Evolutionary conservation across 2,888 invertebrate genomes (phyloP).

Genomic region (Acheta domesticus): DNA sequence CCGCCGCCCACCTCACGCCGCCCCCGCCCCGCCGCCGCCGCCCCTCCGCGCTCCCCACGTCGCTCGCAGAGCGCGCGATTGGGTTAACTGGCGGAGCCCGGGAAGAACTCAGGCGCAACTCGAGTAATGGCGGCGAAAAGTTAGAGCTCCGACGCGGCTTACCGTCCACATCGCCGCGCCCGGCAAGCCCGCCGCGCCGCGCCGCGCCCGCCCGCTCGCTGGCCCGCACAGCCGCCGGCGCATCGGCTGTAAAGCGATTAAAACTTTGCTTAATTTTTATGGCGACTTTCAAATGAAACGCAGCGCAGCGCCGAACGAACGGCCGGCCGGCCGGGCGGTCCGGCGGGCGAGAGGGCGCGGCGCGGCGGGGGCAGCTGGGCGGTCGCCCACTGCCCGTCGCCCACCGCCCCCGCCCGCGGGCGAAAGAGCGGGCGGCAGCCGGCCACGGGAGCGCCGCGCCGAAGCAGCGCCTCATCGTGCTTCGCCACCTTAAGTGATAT

Average conservation of each 20-base stretch:
- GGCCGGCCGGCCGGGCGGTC: too few relatives aligned
- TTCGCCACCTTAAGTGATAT: too few relatives aligned
- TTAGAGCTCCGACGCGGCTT: not conserved
- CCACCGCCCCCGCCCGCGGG: not conserved
- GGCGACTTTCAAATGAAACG: too few relatives aligned
- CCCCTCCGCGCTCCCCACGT: not conserved
- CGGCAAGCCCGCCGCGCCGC: too few relatives aligned
- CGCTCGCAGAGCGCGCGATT: not conserved
- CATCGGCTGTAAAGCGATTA: too few relatives aligned
- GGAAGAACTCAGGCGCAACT: not conserved
- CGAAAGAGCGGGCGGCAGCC: not conserved
- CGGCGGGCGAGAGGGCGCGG: not conserved
- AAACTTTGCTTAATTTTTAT: too few relatives aligned
- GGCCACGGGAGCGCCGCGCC: not conserved
- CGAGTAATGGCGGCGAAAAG: not conserved
- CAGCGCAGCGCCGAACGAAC: too few relatives aligned
- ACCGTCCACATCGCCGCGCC: too few relatives aligned
- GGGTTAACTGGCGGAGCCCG: not conserved
- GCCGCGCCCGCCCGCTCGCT: too few relatives aligned
- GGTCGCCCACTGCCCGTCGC: too few relatives aligned
- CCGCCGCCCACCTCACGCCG: not conserved
- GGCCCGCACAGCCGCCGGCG: too few relatives aligned
- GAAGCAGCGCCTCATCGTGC: too few relatives aligned
- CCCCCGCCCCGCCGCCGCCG: not conserved
- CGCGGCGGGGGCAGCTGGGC: not conserved